phyloP scores from a whole-genome alignment of 1,140 invertebrate species.

The Limonius californicus region DNA sequence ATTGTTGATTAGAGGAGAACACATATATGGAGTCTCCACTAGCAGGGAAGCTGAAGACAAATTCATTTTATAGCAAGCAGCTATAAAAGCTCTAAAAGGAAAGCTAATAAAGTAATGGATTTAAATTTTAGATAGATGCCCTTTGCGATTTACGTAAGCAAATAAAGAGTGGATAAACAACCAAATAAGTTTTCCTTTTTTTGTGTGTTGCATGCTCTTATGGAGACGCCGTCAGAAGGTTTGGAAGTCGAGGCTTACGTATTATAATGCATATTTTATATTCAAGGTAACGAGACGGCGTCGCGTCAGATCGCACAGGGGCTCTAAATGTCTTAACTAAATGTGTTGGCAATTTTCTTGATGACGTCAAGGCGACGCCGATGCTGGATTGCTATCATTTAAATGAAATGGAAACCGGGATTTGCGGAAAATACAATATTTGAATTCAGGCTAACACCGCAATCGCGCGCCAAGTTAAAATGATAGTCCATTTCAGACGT shows the following conservation, averaged over 20 bases:
- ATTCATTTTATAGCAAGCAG: too few species aligned
- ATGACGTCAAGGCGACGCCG: conserved; percentile 11
- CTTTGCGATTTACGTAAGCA: too few species aligned
- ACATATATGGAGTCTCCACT: too few species aligned
- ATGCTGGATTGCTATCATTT: conserved; percentile 22
- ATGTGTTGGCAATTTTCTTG: conserved; percentile 16
- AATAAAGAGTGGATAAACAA: not conserved
- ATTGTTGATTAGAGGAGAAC: too few species aligned
- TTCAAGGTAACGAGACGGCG: conserved; percentile 8
- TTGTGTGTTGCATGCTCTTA: not conserved
- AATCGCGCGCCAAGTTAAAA: not conserved
- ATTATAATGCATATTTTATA: conserved; percentile 9
- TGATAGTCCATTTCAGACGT: conserved; percentile 8
- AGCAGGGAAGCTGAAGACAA: too few species aligned
- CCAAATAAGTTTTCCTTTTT: not conserved
- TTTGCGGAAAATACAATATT: conserved; percentile 21
- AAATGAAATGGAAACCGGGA: conserved; percentile 22
- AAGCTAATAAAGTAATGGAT: too few species aligned
- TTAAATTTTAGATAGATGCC: too few species aligned
- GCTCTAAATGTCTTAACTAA: conserved; percentile 8
- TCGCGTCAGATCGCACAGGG: not conserved
- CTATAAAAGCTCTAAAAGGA: too few species aligned
- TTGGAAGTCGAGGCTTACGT: not conserved
- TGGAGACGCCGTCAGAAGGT: not conserved
- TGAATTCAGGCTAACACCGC: not conserved